Conservation (phyloP, 2,797 vertebrate species). For the Lateolabrax maculatus region DNA sequence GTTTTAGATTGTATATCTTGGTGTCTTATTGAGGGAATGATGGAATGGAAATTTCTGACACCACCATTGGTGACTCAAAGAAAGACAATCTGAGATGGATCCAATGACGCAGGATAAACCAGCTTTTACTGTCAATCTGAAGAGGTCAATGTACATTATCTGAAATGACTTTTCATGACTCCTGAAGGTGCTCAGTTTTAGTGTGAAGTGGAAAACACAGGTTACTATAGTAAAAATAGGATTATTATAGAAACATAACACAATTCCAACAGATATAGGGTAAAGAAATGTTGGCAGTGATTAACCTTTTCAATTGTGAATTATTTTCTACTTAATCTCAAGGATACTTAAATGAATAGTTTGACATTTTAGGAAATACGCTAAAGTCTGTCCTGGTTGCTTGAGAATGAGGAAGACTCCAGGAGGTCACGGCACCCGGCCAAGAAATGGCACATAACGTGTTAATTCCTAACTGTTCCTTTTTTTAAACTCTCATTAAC, state of each 20-base stretch:
- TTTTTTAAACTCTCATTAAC: too few species aligned
- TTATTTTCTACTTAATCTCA: not conserved
- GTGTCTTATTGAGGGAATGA: not conserved
- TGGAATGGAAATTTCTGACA: conserved; percentile 3
- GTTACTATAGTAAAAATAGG: too few species aligned
- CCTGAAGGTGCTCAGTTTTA: not conserved
- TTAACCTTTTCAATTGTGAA: not conserved
- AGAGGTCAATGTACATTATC: not conserved
- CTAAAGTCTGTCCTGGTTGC: not conserved
- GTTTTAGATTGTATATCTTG: not conserved
- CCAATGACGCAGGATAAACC: not conserved
- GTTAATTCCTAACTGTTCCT: too few species aligned
- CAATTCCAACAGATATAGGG: not conserved
- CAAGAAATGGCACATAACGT: too few species aligned
- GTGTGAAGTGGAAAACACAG: too few species aligned
- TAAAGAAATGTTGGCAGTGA: not conserved
- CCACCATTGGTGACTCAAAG: not conserved
- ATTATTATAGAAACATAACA: not conserved
- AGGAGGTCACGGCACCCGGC: too few species aligned
- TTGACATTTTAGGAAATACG: not conserved
- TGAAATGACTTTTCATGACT: not conserved
- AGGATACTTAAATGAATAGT: not conserved
- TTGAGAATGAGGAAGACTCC: too few species aligned
- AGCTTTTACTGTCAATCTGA: too few species aligned
- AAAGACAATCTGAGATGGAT: not conserved